Conservation (phyloP, 2,113 vertebrate species). For the Nannospalax galili region DNA sequence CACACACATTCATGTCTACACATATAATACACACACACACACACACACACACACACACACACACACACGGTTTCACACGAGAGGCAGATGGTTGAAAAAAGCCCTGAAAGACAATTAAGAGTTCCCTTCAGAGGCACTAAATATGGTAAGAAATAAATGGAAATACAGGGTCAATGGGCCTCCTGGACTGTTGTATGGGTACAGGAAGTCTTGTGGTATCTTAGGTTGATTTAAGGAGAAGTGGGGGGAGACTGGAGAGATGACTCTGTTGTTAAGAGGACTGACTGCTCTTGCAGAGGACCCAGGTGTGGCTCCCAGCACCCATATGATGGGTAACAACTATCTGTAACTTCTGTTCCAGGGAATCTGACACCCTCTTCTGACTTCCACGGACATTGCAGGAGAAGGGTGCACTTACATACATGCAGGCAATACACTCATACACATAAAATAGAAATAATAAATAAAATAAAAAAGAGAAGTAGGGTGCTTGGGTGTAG, state of each 20-base stretch:
- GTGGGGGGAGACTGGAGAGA: too few relatives aligned
- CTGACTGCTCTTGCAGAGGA: too few relatives aligned
- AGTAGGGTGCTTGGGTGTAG: background rate
- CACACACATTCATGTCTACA: background rate
- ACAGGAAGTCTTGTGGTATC: slow-evolving; percentile 2
- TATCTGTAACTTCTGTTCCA: too few relatives aligned
- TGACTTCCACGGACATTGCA: too few relatives aligned
- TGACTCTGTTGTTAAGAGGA: too few relatives aligned
- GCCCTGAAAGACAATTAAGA: background rate
- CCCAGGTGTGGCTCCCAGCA: too few relatives aligned
- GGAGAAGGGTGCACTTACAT: too few relatives aligned
- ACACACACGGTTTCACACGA: background rate
- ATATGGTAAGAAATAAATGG: background rate
- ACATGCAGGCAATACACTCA: too few relatives aligned
- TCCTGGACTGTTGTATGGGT: background rate
- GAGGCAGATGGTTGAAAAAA: background rate
- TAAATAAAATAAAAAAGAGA: too few relatives aligned
- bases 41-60: background rate
- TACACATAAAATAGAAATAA: too few relatives aligned
- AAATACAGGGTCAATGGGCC: background rate
- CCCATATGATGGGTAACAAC: too few relatives aligned
- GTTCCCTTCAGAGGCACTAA: background rate
- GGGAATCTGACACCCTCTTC: too few relatives aligned
- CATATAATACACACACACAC: background rate
- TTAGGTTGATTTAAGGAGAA: background rate